phyloP scores from a whole-genome alignment of 2,888 invertebrate genomes.

The Gymnocheta viridis region DNA sequence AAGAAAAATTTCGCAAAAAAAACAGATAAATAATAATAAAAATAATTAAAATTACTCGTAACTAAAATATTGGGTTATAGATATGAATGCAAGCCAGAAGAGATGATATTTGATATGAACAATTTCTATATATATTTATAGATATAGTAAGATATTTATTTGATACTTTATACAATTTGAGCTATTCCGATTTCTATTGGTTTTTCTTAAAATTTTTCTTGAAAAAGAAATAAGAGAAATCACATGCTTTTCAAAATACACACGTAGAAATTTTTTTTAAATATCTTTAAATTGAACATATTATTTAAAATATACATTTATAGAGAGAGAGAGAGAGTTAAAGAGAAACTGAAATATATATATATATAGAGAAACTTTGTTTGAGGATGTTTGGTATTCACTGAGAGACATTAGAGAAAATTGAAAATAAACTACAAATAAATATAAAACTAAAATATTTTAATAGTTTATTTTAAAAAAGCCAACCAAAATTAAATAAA shows the following conservation, averaged over 20 bases:
- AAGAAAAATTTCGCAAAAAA: conserved; percentile 13
- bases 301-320: conserved; percentile 45
- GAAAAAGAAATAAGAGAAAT: conserved; percentile 21
- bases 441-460: conserved; percentile 9
- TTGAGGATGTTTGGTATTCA: conserved; percentile 41
- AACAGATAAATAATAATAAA: background rate
- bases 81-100: conserved; percentile 58
- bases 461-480: conserved; percentile 25
- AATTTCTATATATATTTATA: conserved; percentile 25
- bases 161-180: conserved; percentile 33
- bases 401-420: conserved; percentile 13
- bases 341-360: conserved; percentile 17
- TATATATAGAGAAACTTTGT: conserved; percentile 4
- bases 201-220: conserved; percentile 13
- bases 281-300: conserved; percentile 21
- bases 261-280: conserved; percentile 61
- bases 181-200: conserved; percentile 46
- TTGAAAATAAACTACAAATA: conserved; percentile 36
- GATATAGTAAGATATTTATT: conserved; percentile 22
- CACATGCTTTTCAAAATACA: conserved; percentile 66
- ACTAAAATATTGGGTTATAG: conserved; percentile 10
- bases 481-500: conserved; percentile 39
- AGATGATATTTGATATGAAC: conserved; percentile 39
- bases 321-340: conserved; percentile 33
- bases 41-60: background rate